phyloP scores from a whole-genome alignment of 2,113 vertebrate species.

The Eretmochelys imbricata region DNA sequence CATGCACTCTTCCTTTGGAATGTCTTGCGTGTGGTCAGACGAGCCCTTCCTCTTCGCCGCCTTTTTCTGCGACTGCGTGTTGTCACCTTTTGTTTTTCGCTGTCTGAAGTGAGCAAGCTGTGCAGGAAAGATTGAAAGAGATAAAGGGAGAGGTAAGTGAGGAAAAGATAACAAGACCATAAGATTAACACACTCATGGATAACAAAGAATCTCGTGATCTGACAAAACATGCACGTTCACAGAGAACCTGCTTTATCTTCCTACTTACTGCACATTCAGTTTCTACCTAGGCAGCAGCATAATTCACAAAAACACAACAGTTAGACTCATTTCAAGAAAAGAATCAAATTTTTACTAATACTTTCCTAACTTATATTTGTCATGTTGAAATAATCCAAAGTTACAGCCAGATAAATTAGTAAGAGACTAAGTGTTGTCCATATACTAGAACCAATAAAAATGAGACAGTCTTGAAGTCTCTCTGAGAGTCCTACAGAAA shows the following conservation, averaged over 20 bases:
- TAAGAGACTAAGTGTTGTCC: neutral
- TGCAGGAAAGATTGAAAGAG: constrained; percentile 78
- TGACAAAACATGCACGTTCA: constrained; percentile 30
- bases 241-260: constrained; percentile 26
- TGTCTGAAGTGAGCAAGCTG: constrained; percentile 85
- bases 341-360: neutral
- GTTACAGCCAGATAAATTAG: neutral
- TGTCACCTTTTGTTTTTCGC: constrained; percentile 77
- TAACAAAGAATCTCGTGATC: constrained; percentile 6
- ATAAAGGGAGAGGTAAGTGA: constrained; percentile 81
- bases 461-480: constrained; percentile 2
- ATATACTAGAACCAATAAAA: neutral
- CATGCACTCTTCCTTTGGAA: constrained; percentile 70
- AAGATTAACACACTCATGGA: constrained; percentile 66
- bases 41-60: constrained; percentile 81
- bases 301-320: neutral
- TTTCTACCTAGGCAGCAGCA: neutral
- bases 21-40: constrained; percentile 77
- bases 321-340: neutral
- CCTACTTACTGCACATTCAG: neutral
- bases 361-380: constrained; percentile 40
- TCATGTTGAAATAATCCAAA: neutral
- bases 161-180: constrained; percentile 80
- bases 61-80: constrained; percentile 80
- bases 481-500: constrained; percentile 25